Evolutionary conservation across 2,113 vertebrate species (phyloP).

Genomic region (Oryctolagus cuniculus): mOryCun1.1 NC_091433.1:40267501-40268000

Average conservation of each 20-base stretch:
- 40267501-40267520: not conserved
- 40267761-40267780: not conserved
- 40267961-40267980: not conserved
- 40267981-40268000: not conserved
- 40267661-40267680: not conserved
- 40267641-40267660: not conserved
- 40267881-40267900: not conserved
- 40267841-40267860: not conserved
- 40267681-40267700: conserved; percentile 9
- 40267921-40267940: not conserved
- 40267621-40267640: not conserved
- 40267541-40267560: not conserved
- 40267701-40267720: not conserved
- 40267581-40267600: not conserved
- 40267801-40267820: not conserved
- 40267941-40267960: not conserved
- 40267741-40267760: conserved; percentile 3
- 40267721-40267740: not conserved
- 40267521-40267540: conserved; percentile 6
- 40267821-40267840: not conserved
- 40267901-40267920: not conserved
- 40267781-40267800: not conserved
- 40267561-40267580: not conserved
- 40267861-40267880: not conserved
- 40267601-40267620: conserved; percentile 17